A percentile compares a stretch with the other conserved stretches of the same genome.
phyloP scores from a whole-genome alignment of 64 coral and sea anemone genomes.

The Dendronephthya gigantea region DNA sequence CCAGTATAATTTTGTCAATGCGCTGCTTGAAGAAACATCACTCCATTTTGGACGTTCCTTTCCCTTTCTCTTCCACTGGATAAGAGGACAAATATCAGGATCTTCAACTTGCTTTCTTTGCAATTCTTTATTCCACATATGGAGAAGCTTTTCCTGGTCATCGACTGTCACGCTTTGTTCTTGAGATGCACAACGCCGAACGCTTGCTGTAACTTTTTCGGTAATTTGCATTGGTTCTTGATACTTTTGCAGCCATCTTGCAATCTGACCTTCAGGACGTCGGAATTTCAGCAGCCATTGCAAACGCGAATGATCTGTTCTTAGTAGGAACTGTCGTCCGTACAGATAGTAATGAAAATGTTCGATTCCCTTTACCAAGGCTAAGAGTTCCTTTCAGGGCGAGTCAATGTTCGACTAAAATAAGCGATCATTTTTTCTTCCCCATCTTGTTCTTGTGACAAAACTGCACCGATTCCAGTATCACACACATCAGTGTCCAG shows the following conservation, averaged over 20 bases:
- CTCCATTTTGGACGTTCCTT: not conserved
- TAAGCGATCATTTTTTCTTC: not conserved
- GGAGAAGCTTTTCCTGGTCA: not conserved
- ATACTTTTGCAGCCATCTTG: not conserved
- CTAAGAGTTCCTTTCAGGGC: conserved; percentile 7
- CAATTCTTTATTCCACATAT: not conserved
- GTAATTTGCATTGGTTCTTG: not conserved
- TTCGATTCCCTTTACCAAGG: conserved; percentile 12
- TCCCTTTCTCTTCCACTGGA: not conserved
- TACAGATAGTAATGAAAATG: conserved; percentile 22
- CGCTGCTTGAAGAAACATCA: not conserved
- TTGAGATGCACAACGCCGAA: not conserved
- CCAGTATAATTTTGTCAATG: not conserved
- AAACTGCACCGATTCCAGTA: not conserved
- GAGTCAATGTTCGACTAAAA: not conserved
- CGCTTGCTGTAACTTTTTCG: not conserved
- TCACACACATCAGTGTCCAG: not conserved
- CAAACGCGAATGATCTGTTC: conserved; percentile 12
- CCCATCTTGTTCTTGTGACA: not conserved
- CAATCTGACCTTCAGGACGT: conserved; percentile 7
- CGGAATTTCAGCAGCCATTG: not conserved
- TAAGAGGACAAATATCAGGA: not conserved
- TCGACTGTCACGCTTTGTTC: too few relatives aligned
- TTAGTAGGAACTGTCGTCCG: not conserved
- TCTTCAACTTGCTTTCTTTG: not conserved